Conservation (phyloP, 2,888 invertebrate genomes). For the Lydus trimaculatus region DNA sequence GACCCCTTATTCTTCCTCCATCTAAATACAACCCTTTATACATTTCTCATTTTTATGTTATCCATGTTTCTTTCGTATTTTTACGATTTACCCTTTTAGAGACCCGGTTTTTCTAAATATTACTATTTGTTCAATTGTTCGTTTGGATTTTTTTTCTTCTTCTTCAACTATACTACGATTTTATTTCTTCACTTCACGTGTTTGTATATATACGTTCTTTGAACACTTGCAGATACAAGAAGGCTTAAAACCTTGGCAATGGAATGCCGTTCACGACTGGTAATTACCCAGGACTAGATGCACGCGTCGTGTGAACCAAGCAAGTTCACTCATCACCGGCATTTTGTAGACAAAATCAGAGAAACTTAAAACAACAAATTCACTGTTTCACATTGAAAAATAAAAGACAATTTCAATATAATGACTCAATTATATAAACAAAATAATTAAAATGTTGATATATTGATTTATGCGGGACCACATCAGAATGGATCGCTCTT, state of each 20-base stretch:
- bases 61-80: neutral
- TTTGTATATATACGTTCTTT: neutral
- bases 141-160: neutral
- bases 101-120: neutral
- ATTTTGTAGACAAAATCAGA: slow-evolving; percentile 26
- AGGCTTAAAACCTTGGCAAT: slow-evolving; percentile 24
- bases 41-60: neutral
- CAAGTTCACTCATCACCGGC: slow-evolving; percentile 22
- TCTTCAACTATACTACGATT: neutral
- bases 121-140: neutral
- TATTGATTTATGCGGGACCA: slow-evolving; percentile 21
- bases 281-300: slow-evolving; percentile 33
- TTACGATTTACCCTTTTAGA: slow-evolving; percentile 1
- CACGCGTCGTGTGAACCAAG: slow-evolving; percentile 31
- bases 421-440: slow-evolving; percentile 5
- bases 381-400: slow-evolving; percentile 6
- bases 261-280: slow-evolving; percentile 35
- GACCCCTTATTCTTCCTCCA: neutral
- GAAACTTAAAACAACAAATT: slow-evolving; percentile 9
- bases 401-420: slow-evolving; percentile 8
- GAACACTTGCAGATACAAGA: slow-evolving; percentile 9
- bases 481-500: neutral
- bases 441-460: slow-evolving; percentile 17
- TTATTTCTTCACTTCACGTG: neutral
- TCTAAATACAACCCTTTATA: neutral